Evolutionary conservation across 2,113 vertebrate species (phyloP).

Genomic region (Puffinus mauretanicus): DNA sequence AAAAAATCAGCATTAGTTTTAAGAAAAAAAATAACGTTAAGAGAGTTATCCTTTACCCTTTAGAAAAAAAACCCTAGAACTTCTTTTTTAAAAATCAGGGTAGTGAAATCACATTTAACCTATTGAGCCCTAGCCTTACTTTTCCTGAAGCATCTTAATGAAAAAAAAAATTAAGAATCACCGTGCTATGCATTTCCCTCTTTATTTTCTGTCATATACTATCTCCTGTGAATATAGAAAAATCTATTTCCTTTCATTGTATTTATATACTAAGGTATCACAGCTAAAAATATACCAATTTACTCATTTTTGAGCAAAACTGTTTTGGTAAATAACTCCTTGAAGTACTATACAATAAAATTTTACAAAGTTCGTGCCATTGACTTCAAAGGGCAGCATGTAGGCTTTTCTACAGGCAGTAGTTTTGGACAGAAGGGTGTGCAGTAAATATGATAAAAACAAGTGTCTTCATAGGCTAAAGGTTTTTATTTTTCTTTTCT

Average conservation of each 20-base stretch:
- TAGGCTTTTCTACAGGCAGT: not conserved
- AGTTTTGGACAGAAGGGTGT: not conserved
- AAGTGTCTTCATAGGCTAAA: not conserved
- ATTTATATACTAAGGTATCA: not conserved
- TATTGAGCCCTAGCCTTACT: not conserved
- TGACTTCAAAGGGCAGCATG: not conserved
- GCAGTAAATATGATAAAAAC: not conserved
- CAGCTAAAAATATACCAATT: not conserved
- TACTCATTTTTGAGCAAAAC: not conserved
- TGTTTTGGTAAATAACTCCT: not conserved
- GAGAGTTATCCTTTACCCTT: not conserved
- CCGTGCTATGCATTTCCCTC: not conserved
- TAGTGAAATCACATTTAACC: not conserved
- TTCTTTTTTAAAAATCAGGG: not conserved
- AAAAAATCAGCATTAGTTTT: not conserved
- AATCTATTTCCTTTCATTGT: not conserved
- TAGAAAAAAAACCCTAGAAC: not conserved
- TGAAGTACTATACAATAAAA: not conserved
- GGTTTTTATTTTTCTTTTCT: not conserved
- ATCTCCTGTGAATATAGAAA: not conserved
- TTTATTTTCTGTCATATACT: not conserved
- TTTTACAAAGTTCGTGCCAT: not conserved
- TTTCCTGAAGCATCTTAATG: not conserved
- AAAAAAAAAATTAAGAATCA: not conserved
- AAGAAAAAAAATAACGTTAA: not conserved